Evolutionary conservation across 2,797 vertebrate species (phyloP).

Genomic region (Distichodus sexfasciatus): DNA sequence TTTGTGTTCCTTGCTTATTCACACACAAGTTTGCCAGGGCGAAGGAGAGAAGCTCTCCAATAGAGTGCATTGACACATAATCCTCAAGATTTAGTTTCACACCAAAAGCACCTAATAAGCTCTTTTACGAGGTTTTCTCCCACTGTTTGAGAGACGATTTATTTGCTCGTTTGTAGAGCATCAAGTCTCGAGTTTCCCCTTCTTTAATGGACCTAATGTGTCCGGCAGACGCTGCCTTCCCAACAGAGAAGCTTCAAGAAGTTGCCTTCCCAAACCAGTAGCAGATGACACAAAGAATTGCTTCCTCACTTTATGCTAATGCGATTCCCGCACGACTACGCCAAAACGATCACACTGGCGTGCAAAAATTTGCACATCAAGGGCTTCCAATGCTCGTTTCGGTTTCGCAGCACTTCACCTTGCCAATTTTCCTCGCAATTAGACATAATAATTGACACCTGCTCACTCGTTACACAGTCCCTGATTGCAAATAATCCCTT

Average conservation of each 20-base stretch:
- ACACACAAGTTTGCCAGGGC: not conserved
- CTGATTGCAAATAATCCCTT: conserved; percentile 38
- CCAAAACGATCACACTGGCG: conserved; percentile 22
- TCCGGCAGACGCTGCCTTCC: conserved; percentile 4
- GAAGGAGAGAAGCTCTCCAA: not conserved
- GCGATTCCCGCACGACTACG: too few species aligned
- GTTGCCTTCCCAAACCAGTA: too few species aligned
- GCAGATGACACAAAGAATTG: not conserved
- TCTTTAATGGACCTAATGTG: not conserved
- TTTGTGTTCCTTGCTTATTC: conserved; percentile 22
- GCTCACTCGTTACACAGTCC: conserved; percentile 19
- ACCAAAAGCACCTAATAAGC: not conserved
- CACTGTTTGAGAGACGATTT: not conserved
- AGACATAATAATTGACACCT: conserved; percentile 31
- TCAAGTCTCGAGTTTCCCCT: not conserved
- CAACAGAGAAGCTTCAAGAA: not conserved
- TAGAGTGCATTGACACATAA: not conserved
- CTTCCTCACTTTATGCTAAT: not conserved
- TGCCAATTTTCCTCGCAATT: conserved; percentile 24
- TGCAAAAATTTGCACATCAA: conserved; percentile 30
- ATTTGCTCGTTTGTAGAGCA: not conserved
- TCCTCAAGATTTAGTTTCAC: not conserved
- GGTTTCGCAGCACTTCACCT: conserved; percentile 34
- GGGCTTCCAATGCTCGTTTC: conserved; percentile 18
- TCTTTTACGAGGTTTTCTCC: not conserved